A percentile compares a stretch with the other conserved stretches of the same genome.
These are phyloP conservation scores for Cryptoleucopteryx plumbea DNA, from an alignment of 2,113 vertebrate species.

Conservation along the genomic window DNA sequence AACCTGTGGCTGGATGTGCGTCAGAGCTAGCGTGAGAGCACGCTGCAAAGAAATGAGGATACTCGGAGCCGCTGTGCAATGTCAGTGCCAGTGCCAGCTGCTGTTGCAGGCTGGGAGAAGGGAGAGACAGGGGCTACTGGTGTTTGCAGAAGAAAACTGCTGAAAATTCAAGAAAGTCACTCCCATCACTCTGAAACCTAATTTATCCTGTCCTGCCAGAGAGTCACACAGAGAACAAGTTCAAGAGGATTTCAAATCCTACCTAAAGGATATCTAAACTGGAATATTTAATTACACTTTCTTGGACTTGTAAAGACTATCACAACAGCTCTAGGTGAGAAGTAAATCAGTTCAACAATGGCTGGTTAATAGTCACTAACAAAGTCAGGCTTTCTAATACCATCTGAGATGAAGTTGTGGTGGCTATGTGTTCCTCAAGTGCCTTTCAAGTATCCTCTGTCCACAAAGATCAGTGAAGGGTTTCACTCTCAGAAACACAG, in stretches of 20 bases:
- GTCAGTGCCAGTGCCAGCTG: not conserved
- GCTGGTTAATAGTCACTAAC: not conserved
- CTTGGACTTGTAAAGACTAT: not conserved
- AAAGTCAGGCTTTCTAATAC: not conserved
- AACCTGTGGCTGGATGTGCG: not conserved
- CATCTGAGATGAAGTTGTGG: not conserved
- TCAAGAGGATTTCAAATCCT: not conserved
- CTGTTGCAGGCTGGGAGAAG: not conserved
- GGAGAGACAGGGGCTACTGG: not conserved
- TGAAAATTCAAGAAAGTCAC: not conserved
- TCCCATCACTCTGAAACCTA: not conserved
- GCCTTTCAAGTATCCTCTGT: not conserved
- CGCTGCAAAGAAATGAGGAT: not conserved
- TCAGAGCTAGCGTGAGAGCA: not conserved
- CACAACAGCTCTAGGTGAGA: not conserved
- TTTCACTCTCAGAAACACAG: not conserved
- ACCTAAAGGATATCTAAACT: not conserved
- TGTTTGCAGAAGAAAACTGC: not conserved
- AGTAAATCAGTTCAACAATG: not conserved
- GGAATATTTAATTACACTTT: not conserved
- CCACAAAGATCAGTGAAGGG: not conserved
- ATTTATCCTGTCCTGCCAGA: not conserved
- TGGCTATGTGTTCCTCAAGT: not conserved
- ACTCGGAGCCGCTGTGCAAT: not conserved
- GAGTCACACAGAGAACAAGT: not conserved